Evolutionary conservation across 2,888 invertebrate genomes (phyloP), one percentile per base, ranked within the genome.

Genomic region (Nineta flava): DNA sequence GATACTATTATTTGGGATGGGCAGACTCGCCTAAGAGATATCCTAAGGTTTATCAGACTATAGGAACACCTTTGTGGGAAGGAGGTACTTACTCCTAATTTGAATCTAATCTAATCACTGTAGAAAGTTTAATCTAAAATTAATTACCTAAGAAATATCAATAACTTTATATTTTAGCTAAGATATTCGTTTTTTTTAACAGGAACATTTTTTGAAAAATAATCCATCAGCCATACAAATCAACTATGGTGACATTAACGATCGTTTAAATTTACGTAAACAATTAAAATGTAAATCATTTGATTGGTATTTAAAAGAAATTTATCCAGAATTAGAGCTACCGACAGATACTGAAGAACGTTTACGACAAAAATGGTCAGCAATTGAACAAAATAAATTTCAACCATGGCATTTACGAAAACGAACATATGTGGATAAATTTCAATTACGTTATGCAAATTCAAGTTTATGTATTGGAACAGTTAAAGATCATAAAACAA

Each of bases 391-490:
- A 51, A 75, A 76, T 56, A 75, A 75, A 53, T 82, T 79, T 55
- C 85, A 87, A 59, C 87, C 87, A 0, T 90, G 90, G 90, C 84
- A 88, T 66, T 81, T 81, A 1, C 76, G 85, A 50, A 83, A 83
- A 60, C 73, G 86, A 15, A 84, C 83, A 61, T 87, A 87, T 57
- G 72, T 78, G 0, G 77, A 79, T 58, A 76, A 79, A 1, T 86
- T 74, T 62, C 79, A 87, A 71, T 74, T 94, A 35, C 76, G 83
- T 45, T 68, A 93, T 53, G 69, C 76, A 16, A 79, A 81, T 49
- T 81, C 83, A 0, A 74, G 78, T 1, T 66, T 90, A 0, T 95
- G 95, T 61, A 68, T 91, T 15, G 82, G 90, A 55, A 83, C 87
- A 53, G 78, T 79, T 48, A 83, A 82, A 57, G 82, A 84, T 57